A percentile compares a stretch with the other conserved stretches of the same genome.
phyloP scores from a whole-genome alignment of 2,888 invertebrate species.

The Drosophila macrospina region DNA sequence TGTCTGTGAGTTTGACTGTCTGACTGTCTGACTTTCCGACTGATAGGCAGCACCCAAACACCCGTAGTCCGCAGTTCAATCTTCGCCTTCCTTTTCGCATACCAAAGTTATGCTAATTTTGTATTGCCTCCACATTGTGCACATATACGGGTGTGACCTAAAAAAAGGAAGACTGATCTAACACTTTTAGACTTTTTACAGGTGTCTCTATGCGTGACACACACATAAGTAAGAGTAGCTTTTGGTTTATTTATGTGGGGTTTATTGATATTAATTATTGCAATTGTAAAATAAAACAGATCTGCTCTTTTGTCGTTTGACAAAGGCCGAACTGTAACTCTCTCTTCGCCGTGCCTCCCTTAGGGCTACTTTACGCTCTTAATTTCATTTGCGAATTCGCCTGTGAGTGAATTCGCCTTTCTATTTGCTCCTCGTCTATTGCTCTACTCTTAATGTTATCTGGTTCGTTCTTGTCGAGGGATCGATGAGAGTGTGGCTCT shows the following conservation, averaged over 20 bases:
- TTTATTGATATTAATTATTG: too few relatives aligned
- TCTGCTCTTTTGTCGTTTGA: too few relatives aligned
- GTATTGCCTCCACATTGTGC: slow-evolving; percentile 13
- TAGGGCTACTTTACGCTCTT: too few relatives aligned
- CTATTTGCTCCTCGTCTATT: too few relatives aligned
- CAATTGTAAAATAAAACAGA: too few relatives aligned
- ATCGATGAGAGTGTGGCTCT: too few relatives aligned
- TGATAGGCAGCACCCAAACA: slow-evolving; percentile 27
- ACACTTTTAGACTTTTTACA: slow-evolving; percentile 31
- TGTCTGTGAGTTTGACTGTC: slow-evolving; percentile 5
- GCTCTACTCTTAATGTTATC: too few relatives aligned
- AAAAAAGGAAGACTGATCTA: slow-evolving; percentile 28
- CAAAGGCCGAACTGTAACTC: too few relatives aligned
- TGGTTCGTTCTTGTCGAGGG: too few relatives aligned
- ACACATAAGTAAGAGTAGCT: slow-evolving; percentile 31
- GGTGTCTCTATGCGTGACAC: slow-evolving; percentile 46
- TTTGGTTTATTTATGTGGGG: neutral
- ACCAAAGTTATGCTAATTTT: slow-evolving; percentile 53
- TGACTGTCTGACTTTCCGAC: slow-evolving; percentile 7
- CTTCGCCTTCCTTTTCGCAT: slow-evolving; percentile 20
- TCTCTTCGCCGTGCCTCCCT: too few relatives aligned
- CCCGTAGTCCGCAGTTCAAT: slow-evolving; percentile 22
- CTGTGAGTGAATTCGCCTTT: too few relatives aligned
- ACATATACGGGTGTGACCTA: slow-evolving; percentile 63
- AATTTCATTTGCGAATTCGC: too few relatives aligned